Evolutionary conservation across 2,888 invertebrate genomes (phyloP), one percentile per base, ranked within the genome.

Genomic region (Acheta domesticus): DNA sequence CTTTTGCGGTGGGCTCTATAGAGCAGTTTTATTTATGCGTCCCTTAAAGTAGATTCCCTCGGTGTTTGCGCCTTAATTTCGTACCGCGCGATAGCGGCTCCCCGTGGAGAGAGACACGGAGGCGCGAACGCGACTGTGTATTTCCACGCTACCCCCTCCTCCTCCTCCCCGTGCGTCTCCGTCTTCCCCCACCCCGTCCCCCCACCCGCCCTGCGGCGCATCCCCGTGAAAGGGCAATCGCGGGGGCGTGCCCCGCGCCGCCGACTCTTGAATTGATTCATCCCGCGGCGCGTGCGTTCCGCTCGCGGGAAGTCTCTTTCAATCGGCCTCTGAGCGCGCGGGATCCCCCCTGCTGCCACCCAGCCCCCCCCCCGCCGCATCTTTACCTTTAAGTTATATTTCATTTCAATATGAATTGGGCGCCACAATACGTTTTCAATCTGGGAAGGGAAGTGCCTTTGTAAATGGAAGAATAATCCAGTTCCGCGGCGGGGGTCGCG

Each of bases 381-480:
- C 62, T 62, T 62, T 62, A 62, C n/a, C 62, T 62, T 62, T 62
- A 62, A 62, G 62, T 62, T 62, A 62, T 62, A 62, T 62, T 62
- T 62, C 62, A 62, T 62, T 62, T 62, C 16, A 62, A 62, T 62
- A 62, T 62, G 62, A 62, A 62, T 62, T n/a, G 62, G 62, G n/a
- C 16, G 4, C 16, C 62, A 62, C 62, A 62, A 62, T 62, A 62
- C 62, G 62, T 62, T 62, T 62, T 62, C 62, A 62, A 62, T 62
- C 62, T 14, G n/a, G 62, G 62, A 62, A 62, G 62, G 62, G 36
- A 62, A 19, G n/a, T n/a, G 62, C 62, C n/a, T 62, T 62, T 62
- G 62, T 62, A 62, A 62, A 62, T 62, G 16, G 62, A 62, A 62
- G 62, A 62, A 62, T 62, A 62, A 62, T 62, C 62, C 62, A 62